phyloP scores from a whole-genome alignment of 1,140 invertebrate genomes.

The Saxidomus purpurata region DNA sequence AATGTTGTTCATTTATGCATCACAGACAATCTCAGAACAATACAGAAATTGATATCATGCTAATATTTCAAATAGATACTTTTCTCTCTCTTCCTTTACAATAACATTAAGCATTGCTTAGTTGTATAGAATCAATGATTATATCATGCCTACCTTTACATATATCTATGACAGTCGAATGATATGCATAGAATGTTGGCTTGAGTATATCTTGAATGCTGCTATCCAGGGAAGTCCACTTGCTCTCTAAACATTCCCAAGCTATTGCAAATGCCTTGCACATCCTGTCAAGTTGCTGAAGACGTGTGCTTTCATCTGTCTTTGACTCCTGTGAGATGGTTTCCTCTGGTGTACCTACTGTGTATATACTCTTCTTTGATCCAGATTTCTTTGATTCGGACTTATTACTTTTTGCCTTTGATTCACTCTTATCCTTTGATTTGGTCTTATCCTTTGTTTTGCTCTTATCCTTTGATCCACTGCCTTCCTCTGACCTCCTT shows the following conservation, averaged over 20 bases:
- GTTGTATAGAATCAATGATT: too few relatives aligned
- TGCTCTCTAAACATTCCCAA: constrained; percentile 15
- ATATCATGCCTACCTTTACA: constrained; percentile 26
- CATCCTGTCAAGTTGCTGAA: background rate
- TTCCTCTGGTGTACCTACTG: background rate
- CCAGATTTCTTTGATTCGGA: background rate
- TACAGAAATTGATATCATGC: too few relatives aligned
- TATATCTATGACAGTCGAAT: constrained; percentile 16
- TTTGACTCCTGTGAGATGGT: background rate
- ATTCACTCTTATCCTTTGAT: background rate
- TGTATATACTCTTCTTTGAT: background rate
- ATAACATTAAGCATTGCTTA: too few relatives aligned
- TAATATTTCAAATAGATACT: too few relatives aligned
- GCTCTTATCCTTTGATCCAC: background rate
- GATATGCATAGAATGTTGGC: background rate
- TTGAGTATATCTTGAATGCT: background rate
- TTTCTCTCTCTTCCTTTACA: too few relatives aligned
- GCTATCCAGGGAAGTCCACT: background rate
- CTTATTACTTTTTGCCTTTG: too few relatives aligned
- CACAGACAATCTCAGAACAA: too few relatives aligned
- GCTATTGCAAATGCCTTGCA: background rate
- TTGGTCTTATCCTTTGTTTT: background rate
- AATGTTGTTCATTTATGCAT: too few relatives aligned
- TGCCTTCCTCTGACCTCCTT: background rate
- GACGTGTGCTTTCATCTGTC: background rate